Base-by-base conservation (phyloP, 2,797 vertebrate genomes). In the Pristis pectinata region DNA sequence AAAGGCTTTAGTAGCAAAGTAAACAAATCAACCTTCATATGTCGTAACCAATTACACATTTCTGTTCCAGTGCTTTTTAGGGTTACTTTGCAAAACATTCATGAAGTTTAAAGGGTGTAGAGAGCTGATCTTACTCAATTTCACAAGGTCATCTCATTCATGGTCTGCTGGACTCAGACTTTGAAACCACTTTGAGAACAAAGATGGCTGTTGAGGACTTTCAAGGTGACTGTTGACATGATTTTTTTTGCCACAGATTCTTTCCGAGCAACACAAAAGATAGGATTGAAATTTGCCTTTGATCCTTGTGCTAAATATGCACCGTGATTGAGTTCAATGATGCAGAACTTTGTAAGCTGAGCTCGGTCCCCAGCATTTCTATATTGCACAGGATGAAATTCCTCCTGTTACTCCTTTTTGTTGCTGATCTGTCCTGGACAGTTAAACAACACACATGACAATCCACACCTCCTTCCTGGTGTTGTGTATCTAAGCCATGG, bases 101-200 rank as follows among this genome's bases (percentile, higher is more conserved):
- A 64, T 64, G 87, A 89, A 64, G 30, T 15, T 37, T 64, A 89
- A 67, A 67, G n/a, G 61, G 56, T 17, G 0, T n/a, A 56, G 30
- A n/a, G 85, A 89, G 11, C 24, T 61, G 56, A 67, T 34, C 15
- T 91, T 37, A 91, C n/a, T 22, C 41, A 67, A 91, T 67, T 64
- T 91, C 87, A 67, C 87, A 67, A 24, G 59, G n/a, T 64, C 59
- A 67, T 17, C 87, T 91, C 37, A 67, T 37, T 67, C 15, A 17
- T 41, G 15, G 56, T 91, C 59, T 91, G n/a, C 61, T 67, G 8
- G 59, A 91, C n/a, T 11, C n/a, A 11, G 87, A 67, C 59, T n/a
- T 67, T 64, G 87, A 67, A 91, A 67, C 7, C 87, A 91, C 19
- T 67, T 67, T 91, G 87, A 91, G n/a, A 91, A 67, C 59, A 91